phyloP scores from a whole-genome alignment of 2,888 invertebrate species.

The Mellilla xanthometata region DNA sequence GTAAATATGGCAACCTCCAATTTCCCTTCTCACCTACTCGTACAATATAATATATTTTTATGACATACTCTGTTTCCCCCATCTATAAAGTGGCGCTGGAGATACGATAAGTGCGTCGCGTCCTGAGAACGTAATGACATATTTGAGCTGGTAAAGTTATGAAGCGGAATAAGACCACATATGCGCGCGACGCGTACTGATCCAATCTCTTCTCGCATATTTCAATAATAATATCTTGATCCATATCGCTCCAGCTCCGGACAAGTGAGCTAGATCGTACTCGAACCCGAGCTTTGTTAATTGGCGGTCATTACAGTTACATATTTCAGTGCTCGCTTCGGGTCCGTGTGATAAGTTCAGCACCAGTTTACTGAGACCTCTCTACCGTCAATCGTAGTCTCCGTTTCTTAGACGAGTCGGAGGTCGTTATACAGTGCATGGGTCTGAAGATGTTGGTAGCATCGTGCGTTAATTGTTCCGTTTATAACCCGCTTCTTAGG shows the following conservation, averaged over 20 bases:
- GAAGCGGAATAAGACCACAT: constrained; percentile 21
- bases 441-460: constrained; percentile 50
- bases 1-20: constrained; percentile 4
- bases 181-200: constrained; percentile 3
- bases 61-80: constrained; percentile 22
- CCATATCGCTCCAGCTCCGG: constrained; percentile 41
- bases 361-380: constrained; percentile 50
- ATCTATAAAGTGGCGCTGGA: constrained; percentile 16
- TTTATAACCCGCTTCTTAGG: constrained; percentile 75
- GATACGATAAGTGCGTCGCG: no score
- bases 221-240: constrained; percentile 33
- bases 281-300: constrained; percentile 72
- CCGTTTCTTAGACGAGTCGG: constrained; percentile 24
- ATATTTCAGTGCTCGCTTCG: constrained; percentile 63
- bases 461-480: constrained; percentile 70
- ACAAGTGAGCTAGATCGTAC: constrained; percentile 59
- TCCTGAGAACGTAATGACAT: constrained; percentile 10
- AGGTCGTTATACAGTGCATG: constrained; percentile 24
- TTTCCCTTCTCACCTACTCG: constrained; percentile 8
- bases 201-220: constrained; percentile 26
- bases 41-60: no score
- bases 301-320: constrained; percentile 75
- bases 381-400: constrained; percentile 33
- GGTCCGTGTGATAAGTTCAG: constrained; percentile 55
- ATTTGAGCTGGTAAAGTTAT: constrained; percentile 18